Base-by-base conservation (phyloP, 1,140 invertebrate species). In the Dryas iulia region DNA sequence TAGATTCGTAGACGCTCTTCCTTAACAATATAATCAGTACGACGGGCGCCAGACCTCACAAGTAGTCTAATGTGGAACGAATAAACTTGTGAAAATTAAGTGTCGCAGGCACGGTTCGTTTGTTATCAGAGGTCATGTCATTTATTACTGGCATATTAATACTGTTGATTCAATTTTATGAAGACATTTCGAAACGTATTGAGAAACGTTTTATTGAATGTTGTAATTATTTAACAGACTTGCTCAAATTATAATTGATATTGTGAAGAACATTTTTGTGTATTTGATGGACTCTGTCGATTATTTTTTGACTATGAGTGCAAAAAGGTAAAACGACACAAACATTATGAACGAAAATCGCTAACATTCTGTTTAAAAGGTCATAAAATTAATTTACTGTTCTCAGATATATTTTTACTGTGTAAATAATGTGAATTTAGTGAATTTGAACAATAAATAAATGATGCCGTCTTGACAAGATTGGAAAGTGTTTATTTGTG, bases 11-110 rank as follows among this genome's bases (percentile, higher is more conserved):
- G 39, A 21, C 18, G 35, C 2, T 47, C 35, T 10, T 47, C 35
- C 35, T 8, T 10, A 8, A 10, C 6, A 7, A 2, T 8, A 47
- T 18, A 47, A 47, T 47, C 39, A 3, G 2, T 7, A 47, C 39
- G 39, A 21, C 59, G 30, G 68, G 66, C 71, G 71, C 71, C 66
- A 57, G 88, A 87, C 88, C 88, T 82, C 88, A 90, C 88, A 90
- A 90, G 88, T 75, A 61, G 87, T 65, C 59, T 26, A 78, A 88
- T 85, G 74, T 87, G 77, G 81, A 83, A 78, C 84, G 78, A 73
- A 87, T 89, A 87, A 84, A 85, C 79, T 86, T 83, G 81, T 87
- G 86, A 88, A 90, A 90, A 89, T 87, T 83, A 87, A 90, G 84
- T 90, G 86, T 88, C 79, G 78, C 69, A 74, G 72, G 71, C 62